Evolutionary conservation across 2,113 vertebrate genomes (phyloP).

Genomic region (Boulengeromyrus knoepffleri): DNA sequence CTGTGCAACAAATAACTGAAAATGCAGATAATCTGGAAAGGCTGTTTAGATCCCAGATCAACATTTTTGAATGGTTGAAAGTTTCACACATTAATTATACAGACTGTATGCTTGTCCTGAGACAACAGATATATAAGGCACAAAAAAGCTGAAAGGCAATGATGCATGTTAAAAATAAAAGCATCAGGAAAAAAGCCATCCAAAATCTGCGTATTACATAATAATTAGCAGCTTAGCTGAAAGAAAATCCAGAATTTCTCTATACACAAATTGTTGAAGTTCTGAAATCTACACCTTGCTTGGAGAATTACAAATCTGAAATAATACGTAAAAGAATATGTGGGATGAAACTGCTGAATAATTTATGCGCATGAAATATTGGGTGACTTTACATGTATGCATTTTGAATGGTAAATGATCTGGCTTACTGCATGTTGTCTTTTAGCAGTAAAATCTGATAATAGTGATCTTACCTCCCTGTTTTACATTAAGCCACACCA

Average conservation of each 20-base stretch:
- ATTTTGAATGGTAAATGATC: neutral
- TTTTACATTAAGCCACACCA: neutral
- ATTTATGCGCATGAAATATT: neutral
- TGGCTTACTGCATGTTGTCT: neutral
- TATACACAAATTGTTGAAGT: no score
- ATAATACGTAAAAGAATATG: neutral
- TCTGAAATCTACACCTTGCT: neutral
- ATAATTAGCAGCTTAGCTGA: neutral
- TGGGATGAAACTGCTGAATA: neutral
- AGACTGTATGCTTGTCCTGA: neutral
- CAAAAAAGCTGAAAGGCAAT: neutral
- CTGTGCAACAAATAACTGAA: neutral
- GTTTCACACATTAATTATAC: neutral
- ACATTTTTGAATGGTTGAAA: neutral
- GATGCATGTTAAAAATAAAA: neutral
- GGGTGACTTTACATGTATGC: neutral
- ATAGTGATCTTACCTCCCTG: neutral
- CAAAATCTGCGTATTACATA: neutral
- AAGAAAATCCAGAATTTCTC: neutral
- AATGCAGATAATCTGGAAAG: neutral
- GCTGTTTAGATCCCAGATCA: neutral
- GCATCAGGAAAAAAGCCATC: neutral
- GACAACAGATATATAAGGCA: neutral
- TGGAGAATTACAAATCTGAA: neutral
- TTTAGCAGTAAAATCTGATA: neutral